phyloP scores from a whole-genome alignment of 2,113 vertebrate species.

The Paradoxurus hermaphroditus region DNA sequence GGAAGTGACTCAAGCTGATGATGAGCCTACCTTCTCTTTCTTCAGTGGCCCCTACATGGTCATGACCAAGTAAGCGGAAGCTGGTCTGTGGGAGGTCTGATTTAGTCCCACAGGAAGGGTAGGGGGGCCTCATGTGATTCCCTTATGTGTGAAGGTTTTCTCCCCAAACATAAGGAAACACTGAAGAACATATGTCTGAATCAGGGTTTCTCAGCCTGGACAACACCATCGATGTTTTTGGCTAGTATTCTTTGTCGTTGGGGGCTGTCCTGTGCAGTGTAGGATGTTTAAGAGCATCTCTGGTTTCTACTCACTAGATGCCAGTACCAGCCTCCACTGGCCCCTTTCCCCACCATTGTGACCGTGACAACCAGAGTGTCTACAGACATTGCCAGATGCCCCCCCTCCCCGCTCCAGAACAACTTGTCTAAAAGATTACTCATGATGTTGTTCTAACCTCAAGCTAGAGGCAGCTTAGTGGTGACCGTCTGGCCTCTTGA shows the following conservation, averaged over 20 bases:
- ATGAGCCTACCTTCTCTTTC: slow-evolving; percentile 86
- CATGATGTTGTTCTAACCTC: background rate
- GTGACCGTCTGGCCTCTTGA: background rate
- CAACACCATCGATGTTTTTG: background rate
- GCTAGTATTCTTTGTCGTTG: background rate
- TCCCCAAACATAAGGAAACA: background rate
- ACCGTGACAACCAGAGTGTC: background rate
- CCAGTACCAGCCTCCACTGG: background rate
- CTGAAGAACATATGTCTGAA: background rate
- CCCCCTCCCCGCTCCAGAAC: background rate
- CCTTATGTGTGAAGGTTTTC: background rate
- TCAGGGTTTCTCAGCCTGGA: background rate
- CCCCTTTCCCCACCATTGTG: background rate
- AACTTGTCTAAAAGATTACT: background rate
- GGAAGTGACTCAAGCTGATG: slow-evolving; percentile 86
- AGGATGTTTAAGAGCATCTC: background rate
- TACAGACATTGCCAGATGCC: background rate
- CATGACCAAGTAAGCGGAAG: slow-evolving; percentile 89
- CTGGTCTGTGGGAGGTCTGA: background rate
- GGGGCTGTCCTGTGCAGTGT: background rate
- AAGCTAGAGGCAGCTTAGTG: background rate
- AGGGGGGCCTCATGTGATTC: background rate
- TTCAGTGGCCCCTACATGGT: slow-evolving; percentile 83
- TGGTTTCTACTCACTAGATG: background rate
- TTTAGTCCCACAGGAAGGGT: background rate